phyloP scores from a whole-genome alignment of 2,797 vertebrate genomes.

The Masticophis lateralis region DNA sequence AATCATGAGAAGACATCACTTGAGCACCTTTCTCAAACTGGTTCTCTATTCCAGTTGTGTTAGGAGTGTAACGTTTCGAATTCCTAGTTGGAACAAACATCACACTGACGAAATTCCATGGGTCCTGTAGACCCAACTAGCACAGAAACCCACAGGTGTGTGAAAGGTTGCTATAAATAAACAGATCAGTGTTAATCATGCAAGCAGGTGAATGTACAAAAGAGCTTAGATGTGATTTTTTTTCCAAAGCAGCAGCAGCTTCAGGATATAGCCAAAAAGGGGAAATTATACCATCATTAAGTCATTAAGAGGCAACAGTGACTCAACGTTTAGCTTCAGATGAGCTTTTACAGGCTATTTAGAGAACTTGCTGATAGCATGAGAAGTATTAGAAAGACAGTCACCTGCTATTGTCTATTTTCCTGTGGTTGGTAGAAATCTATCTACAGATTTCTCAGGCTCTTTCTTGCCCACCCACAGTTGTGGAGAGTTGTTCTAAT shows the following conservation, averaged over 20 bases:
- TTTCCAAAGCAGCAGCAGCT: conserved; percentile 33
- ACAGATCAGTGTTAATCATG: conserved; percentile 43
- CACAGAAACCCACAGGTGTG: not conserved
- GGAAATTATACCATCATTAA: conserved; percentile 54
- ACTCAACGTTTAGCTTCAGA: conserved; percentile 56
- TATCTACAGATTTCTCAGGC: not conserved
- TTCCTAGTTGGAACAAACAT: not conserved
- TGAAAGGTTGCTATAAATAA: not conserved
- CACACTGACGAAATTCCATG: not conserved
- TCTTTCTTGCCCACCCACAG: not conserved
- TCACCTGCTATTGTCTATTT: conserved; percentile 4
- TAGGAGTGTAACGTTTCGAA: not conserved
- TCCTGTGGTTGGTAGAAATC: not conserved
- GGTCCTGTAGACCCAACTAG: not conserved
- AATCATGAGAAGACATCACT: not conserved
- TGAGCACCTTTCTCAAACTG: not conserved
- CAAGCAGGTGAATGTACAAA: conserved; percentile 41
- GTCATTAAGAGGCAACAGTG: conserved; percentile 49
- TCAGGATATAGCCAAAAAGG: conserved; percentile 37
- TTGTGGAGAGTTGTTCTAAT: not conserved
- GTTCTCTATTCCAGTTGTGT: too few relatives aligned
- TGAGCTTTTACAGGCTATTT: conserved; percentile 55
- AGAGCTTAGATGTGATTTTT: conserved; percentile 29
- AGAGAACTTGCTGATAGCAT: conserved; percentile 52
- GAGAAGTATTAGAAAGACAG: conserved; percentile 43